Base-by-base conservation (phyloP, 2,797 vertebrate genomes). In the Prionace glauca region DNA sequence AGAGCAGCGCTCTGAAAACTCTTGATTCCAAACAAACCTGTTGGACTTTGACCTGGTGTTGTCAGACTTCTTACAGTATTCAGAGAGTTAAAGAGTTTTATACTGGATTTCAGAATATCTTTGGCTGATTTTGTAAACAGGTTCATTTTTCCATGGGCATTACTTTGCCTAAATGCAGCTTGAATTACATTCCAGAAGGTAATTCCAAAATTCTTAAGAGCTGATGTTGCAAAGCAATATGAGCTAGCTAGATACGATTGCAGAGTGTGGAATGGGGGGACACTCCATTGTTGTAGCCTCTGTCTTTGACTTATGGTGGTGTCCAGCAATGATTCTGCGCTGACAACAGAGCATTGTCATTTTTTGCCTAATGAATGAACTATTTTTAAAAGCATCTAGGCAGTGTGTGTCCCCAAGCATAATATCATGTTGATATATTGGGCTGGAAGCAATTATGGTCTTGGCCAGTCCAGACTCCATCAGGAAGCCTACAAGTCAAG, bases 401-500 rank as follows among this genome's bases (percentile, higher is more conserved):
- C 65, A 71, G 20, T 71, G 11, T 12, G 26, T 14, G 24, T 72
- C 65, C 18, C 71, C 24, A 14, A 45, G 24, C 24, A 14, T 29
- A 50, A 41, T 12, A 26, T 36, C 24, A 91, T 91, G 88, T 71
- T 94, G 67, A 71, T 69, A 41, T 94, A 71, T 24, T 36, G 65
- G 36, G 36, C 65, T 94, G 67, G 92, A 94, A 94, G 16, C 67
- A 94, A 94, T 94, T 71, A 94, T 14, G 71, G 20, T 45, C 24
- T 92, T 69, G n/a, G 67, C 62, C 92, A 94, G 71, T 71, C 67
- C n/a, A 94, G 9, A 71, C 67, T 67, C 41, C 65, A 45, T 94
- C 67, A 45, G 92, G 67, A 71, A 41, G 45, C 8, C 60, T 67
- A 92, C 60, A 92, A 67, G 92, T 45, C 11, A 45, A 94, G 36